A percentile compares a stretch with the other conserved stretches of the same genome.
These are phyloP conservation scores for Agrypnus murinus DNA, from an alignment of 2,888 invertebrate species.

Conservation along the genomic window DNA sequence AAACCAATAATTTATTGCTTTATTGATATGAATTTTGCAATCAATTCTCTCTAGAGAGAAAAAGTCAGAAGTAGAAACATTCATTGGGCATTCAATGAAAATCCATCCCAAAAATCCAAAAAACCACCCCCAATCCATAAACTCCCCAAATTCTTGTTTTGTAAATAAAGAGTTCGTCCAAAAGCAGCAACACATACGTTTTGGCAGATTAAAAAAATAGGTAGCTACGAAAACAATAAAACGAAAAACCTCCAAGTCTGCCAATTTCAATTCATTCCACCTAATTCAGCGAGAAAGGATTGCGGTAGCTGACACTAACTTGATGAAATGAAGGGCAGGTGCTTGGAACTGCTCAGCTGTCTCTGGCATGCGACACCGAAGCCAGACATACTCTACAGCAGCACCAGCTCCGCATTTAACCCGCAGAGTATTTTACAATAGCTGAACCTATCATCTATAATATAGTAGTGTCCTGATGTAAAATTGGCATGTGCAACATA, in stretches of 20 bases:
- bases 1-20: too few species aligned
- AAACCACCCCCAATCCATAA: too few species aligned
- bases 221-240: too few species aligned
- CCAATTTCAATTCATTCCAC: constrained; percentile 43
- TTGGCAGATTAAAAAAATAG: too few species aligned
- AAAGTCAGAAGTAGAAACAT: too few species aligned
- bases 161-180: too few species aligned
- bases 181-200: too few species aligned
- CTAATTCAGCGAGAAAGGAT: constrained; percentile 53
- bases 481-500: constrained; percentile 43
- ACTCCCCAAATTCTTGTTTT: too few species aligned
- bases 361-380: constrained; percentile 56
- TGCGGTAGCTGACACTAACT: constrained; percentile 55
- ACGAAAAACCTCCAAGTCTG: constrained; percentile 24
- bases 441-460: constrained; percentile 54
- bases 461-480: constrained; percentile 45
- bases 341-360: constrained; percentile 58
- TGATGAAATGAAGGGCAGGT: constrained; percentile 63
- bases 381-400: constrained; percentile 31
- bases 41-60: too few species aligned
- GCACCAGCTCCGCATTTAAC: constrained; percentile 57
- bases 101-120: too few species aligned
- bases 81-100: too few species aligned
- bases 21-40: too few species aligned
- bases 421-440: constrained; percentile 57